phyloP scores from a whole-genome alignment of 1,140 invertebrate species.

The Anastrepha ludens region DNA sequence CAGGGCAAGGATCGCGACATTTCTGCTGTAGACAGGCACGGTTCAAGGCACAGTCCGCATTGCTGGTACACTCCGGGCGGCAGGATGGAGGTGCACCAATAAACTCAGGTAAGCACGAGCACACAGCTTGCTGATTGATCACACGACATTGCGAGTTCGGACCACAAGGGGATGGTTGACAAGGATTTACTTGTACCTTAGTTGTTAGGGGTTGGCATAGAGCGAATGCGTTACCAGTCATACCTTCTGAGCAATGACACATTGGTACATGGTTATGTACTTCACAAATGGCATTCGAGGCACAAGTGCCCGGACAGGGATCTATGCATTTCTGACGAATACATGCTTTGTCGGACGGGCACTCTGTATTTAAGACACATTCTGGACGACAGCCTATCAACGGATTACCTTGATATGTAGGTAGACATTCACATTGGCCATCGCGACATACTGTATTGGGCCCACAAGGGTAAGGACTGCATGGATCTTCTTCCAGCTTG shows the following conservation, averaged over 20 bases:
- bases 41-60: slow-evolving; percentile 77
- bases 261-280: slow-evolving; percentile 82
- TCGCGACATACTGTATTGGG: slow-evolving; percentile 78
- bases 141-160: slow-evolving; percentile 77
- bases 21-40: slow-evolving; percentile 77
- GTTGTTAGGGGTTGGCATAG: slow-evolving; percentile 62
- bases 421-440: slow-evolving; percentile 73
- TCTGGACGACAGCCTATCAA: slow-evolving; percentile 84
- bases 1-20: slow-evolving; percentile 78
- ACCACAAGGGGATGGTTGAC: slow-evolving; percentile 78
- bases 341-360: slow-evolving; percentile 83
- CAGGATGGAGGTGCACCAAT: slow-evolving; percentile 77
- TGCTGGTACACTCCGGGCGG: slow-evolving; percentile 78
- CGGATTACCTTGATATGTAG: slow-evolving; percentile 84
- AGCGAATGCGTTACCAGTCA: slow-evolving; percentile 69
- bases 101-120: slow-evolving; percentile 75
- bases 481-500: slow-evolving; percentile 72
- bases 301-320: slow-evolving; percentile 85
- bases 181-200: slow-evolving; percentile 73
- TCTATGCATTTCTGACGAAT: slow-evolving; percentile 83
- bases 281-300: slow-evolving; percentile 82
- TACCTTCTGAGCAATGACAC: slow-evolving; percentile 67
- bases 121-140: slow-evolving; percentile 74
- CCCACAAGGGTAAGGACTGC: slow-evolving; percentile 81
- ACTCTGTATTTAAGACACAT: slow-evolving; percentile 89